Percentiles rank a stretch among this genome's conserved stretches.
Conservation (phyloP, 2,888 invertebrate genomes). For the Gymnocheta viridis region DNA sequence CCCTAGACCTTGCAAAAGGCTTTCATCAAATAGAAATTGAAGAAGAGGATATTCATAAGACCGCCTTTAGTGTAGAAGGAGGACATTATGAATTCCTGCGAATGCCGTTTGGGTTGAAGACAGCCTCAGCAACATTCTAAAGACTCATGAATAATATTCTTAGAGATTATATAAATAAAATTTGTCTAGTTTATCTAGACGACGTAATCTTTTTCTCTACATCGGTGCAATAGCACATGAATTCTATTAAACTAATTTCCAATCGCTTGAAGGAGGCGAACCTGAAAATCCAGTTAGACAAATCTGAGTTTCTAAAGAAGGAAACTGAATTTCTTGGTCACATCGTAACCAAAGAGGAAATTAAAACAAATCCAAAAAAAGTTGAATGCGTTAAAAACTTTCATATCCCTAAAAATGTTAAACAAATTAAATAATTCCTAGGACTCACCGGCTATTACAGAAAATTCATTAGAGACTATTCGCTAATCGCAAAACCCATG, state of each 20-base stretch:
- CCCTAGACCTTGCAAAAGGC: too few relatives aligned
- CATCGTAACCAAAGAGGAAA: conserved; percentile 47
- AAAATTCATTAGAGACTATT: conserved; percentile 47
- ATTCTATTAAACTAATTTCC: not conserved
- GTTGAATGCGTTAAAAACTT: too few relatives aligned
- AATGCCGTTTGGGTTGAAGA: too few relatives aligned
- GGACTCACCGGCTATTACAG: conserved; percentile 52
- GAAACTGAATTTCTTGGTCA: conserved; percentile 7
- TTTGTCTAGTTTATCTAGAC: conserved; percentile 8
- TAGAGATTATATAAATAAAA: conserved; percentile 41
- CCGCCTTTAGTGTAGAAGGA: too few relatives aligned
- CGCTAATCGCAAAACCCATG: conserved; percentile 21
- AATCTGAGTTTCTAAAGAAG: not conserved
- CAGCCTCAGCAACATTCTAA: too few relatives aligned
- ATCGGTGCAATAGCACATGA: not conserved
- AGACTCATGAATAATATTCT: too few relatives aligned
- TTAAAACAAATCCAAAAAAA: conserved; percentile 33
- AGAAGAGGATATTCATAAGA: too few relatives aligned
- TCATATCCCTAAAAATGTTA: too few relatives aligned
- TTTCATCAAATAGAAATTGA: too few relatives aligned
- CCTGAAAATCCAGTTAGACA: not conserved
- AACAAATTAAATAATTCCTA: too few relatives aligned
- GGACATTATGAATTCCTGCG: too few relatives aligned
- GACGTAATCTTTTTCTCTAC: conserved; percentile 1
- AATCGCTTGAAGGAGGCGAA: not conserved